A percentile compares a stretch with the other conserved stretches of the same genome.
These are phyloP conservation scores for Anorthoa munda DNA, from an alignment of 2,888 invertebrate genomes.

Conservation along the genomic window DNA sequence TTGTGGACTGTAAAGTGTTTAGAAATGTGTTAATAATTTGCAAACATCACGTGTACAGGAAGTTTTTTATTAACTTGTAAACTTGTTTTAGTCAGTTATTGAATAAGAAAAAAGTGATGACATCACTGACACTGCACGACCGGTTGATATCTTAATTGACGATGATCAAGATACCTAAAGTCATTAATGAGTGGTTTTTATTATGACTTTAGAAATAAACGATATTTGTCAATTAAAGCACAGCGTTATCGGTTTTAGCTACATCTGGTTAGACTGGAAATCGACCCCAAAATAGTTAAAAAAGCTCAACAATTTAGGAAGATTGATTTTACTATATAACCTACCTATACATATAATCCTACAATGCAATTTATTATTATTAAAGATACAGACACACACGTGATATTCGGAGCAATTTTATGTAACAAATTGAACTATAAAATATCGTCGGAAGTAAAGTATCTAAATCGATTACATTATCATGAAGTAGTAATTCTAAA, in stretches of 20 bases:
- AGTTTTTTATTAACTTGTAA: neutral
- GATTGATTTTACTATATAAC: no score
- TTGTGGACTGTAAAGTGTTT: neutral
- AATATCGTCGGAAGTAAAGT: neutral
- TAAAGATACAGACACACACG: neutral
- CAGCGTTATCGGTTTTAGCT: no score
- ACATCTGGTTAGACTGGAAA: no score
- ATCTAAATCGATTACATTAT: neutral
- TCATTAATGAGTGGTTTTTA: neutral
- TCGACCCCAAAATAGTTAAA: no score
- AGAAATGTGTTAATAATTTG: neutral
- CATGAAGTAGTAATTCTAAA: neutral
- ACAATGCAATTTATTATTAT: no score
- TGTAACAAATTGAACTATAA: neutral
- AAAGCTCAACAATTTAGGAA: no score
- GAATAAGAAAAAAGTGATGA: neutral
- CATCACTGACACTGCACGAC: neutral
- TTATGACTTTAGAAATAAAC: neutral
- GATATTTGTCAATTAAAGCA: neutral
- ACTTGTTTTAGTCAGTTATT: no score
- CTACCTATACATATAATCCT: no score
- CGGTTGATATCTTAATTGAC: neutral
- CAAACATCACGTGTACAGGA: neutral
- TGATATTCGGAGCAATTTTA: neutral
- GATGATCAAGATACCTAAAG: conserved; percentile 7